Evolutionary conservation across 2,888 invertebrate genomes (phyloP), one percentile per base, ranked within the genome.

Genomic region (Xestoiulus laeticollis): DNA sequence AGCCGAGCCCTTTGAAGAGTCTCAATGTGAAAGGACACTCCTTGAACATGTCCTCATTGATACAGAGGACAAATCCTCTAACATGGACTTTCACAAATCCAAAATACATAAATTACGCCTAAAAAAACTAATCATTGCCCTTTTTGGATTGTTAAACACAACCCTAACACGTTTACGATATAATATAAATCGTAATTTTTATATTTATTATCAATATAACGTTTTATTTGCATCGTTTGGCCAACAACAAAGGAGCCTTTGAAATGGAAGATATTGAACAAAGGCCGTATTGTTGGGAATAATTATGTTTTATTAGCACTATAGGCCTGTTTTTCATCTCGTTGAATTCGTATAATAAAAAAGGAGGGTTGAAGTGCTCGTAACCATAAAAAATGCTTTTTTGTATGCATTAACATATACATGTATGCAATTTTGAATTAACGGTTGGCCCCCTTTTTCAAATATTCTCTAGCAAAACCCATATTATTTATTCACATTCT

Each of bases 131-230:
- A n/a, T 1, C 59, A 6, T 19, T 59, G 59, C 59, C 59, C 59
- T 59, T 19, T 59, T 59, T 19, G 59, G 59, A 19, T 59, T n/a
- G 59, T 5, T n/a, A 59, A 59, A 59, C 59, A 59, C 59, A 59
- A 19, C n/a, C 59, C 59, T 14, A 48, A 10, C 48, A 48, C 48
- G 48, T 48, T 48, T 16, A 16, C 48, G 19, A 59, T 59, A 59
- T 59, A n/a, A n/a, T 59, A n/a, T n/a, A 59, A n/a, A 59, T 59
- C 59, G 59, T 59, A n/a, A 59, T 59, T 59, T 59, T 59, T 59
- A n/a, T 59, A 59, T 59, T 59, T 59, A 59, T 59, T 59, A n/a
- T n/a, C n/a, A 59, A 59, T n/a, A 59, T 59, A 19, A 5, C 59
- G 59, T 59, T n/a, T 2, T 43, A 10, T n/a, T n/a, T 48, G 8